A percentile compares a stretch with the other conserved stretches of the same genome.
These are phyloP conservation scores for Idaea biselata DNA, from an alignment of 2,888 invertebrate species.

Conservation along the genomic window DNA sequence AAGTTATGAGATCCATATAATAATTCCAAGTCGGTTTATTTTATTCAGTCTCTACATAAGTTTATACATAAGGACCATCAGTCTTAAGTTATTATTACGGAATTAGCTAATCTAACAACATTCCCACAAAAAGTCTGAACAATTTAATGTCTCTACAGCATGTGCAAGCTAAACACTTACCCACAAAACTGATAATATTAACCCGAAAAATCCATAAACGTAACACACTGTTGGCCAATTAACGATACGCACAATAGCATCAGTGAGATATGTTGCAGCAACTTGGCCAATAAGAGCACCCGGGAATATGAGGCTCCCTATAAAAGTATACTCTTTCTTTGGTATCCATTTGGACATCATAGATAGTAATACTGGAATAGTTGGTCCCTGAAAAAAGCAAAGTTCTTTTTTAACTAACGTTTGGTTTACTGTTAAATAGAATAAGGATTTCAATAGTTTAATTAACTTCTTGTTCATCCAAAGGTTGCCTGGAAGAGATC, in stretches of 20 bases:
- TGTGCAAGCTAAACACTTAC: conserved; percentile 8
- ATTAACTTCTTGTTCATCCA: too few species aligned
- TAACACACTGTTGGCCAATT: conserved; percentile 21
- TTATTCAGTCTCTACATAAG: too few species aligned
- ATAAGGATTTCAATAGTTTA: too few species aligned
- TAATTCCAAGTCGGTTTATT: too few species aligned
- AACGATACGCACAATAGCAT: conserved; percentile 6
- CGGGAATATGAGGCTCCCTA: conserved; percentile 21
- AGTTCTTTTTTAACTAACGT: too few species aligned
- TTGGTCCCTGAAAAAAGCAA: conserved; percentile 14
- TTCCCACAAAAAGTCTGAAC: neutral
- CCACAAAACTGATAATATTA: conserved; percentile 14
- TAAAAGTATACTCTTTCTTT: conserved; percentile 11
- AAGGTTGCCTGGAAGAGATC: too few species aligned
- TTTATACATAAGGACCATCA: too few species aligned
- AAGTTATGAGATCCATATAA: too few species aligned
- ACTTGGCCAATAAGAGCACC: conserved; percentile 16
- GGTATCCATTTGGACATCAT: conserved; percentile 24
- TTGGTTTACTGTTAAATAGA: too few species aligned
- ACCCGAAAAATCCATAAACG: conserved; percentile 12
- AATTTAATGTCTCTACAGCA: neutral
- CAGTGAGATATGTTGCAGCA: conserved; percentile 7
- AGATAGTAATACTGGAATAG: conserved; percentile 15
- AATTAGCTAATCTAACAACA: too few species aligned
- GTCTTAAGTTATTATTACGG: too few species aligned